These are phyloP conservation scores for Silurus aristotelis DNA, from an alignment of 2,797 vertebrate species.

Conservation along the genomic window DNA sequence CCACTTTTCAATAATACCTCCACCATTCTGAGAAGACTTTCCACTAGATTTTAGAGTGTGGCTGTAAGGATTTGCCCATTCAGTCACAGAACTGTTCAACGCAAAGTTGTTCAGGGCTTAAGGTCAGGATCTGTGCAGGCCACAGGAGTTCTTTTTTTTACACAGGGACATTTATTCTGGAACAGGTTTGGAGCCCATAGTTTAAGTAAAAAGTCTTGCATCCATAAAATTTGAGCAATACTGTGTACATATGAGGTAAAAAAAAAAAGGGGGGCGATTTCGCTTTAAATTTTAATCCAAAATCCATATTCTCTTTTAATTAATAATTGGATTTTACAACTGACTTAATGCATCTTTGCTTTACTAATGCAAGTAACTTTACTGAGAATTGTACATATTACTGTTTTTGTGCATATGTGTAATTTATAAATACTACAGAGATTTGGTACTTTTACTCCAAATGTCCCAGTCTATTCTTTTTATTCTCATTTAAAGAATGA, in stretches of 20 bases:
- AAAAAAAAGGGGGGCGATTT: too few species aligned
- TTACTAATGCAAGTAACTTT: neutral
- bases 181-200: neutral
- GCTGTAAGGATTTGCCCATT: neutral
- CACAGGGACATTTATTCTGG: neutral
- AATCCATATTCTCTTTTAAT: neutral
- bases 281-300: neutral
- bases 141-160: neutral
- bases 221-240: neutral
- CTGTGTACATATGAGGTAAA: neutral
- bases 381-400: neutral
- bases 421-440: slow-evolving; percentile 5
- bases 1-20: neutral
- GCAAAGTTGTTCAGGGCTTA: neutral
- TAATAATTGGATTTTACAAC: neutral
- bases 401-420: neutral
- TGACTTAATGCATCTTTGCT: neutral
- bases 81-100: neutral
- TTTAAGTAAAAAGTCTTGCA: neutral
- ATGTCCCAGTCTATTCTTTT: neutral
- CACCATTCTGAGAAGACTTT: neutral
- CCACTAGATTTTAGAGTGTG: neutral
- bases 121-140: neutral
- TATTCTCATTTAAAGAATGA: neutral
- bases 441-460: neutral